phyloP scores from a whole-genome alignment of 2,888 invertebrate genomes.

The Archaeoteleia sp. region DNA sequence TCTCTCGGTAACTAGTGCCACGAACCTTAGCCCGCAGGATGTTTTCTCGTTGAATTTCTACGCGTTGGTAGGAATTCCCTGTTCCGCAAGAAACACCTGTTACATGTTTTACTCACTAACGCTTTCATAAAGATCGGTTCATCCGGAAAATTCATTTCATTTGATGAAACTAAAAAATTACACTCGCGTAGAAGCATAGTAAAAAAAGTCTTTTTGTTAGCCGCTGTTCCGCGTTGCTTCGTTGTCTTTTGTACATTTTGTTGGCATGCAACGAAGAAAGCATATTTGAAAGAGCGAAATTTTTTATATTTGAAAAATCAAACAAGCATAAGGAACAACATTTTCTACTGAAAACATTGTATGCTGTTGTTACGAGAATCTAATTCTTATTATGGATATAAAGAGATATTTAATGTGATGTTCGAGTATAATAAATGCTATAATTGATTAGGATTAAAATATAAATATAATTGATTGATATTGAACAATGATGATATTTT shows the following conservation, averaged over 20 bases:
- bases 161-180: conserved; percentile 34
- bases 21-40: conserved; percentile 39
- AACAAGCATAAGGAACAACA: too few species aligned
- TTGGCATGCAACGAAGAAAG: conserved; percentile 33
- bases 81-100: conserved; percentile 36
- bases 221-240: conserved; percentile 20
- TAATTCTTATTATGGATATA: too few species aligned
- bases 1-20: conserved; percentile 45
- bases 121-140: conserved; percentile 28
- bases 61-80: conserved; percentile 42
- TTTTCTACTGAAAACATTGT: too few species aligned
- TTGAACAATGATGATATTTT: too few species aligned
- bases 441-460: too few species aligned
- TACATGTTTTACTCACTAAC: conserved; percentile 31
- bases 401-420: too few species aligned
- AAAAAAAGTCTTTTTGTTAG: conserved; percentile 9
- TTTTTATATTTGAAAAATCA: too few species aligned
- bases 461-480: too few species aligned
- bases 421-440: too few species aligned
- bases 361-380: too few species aligned
- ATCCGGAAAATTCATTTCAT: not conserved
- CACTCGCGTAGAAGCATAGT: conserved; percentile 4
- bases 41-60: conserved; percentile 45
- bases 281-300: too few species aligned
- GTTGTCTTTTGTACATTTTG: conserved; percentile 28